Percentiles rank a stretch among this genome's conserved stretches.
These are phyloP conservation scores for Dasypolia templi DNA, from an alignment of 2,888 invertebrate genomes.

Conservation along the genomic window DNA sequence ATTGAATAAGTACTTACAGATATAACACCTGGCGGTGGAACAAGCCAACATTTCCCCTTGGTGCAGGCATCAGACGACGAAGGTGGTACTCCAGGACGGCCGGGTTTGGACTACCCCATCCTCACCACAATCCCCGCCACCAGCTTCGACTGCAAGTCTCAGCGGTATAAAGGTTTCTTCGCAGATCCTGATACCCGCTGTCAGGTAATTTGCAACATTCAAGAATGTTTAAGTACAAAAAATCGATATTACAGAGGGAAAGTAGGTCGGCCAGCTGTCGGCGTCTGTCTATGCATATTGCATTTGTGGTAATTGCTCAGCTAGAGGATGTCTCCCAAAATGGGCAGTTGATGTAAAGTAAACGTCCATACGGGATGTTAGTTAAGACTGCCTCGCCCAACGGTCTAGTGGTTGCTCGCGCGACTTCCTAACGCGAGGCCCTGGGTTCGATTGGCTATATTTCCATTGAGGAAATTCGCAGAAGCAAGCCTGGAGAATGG, in stretches of 20 bases:
- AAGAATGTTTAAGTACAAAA: constrained; percentile 61
- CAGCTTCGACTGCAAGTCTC: constrained; percentile 94
- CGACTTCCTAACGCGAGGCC: neutral
- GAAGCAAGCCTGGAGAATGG: neutral
- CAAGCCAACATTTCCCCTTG: constrained; percentile 84
- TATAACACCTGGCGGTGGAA: constrained; percentile 72
- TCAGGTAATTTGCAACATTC: constrained; percentile 88
- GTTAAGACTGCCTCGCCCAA: neutral
- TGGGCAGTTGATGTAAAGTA: constrained; percentile 46
- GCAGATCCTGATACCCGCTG: constrained; percentile 96
- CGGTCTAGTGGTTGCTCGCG: neutral
- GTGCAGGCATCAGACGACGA: constrained; percentile 87
- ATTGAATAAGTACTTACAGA: constrained; percentile 69
- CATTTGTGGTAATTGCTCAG: constrained; percentile 65
- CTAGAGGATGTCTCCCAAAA: constrained; percentile 65
- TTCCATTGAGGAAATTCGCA: neutral
- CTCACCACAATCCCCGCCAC: constrained; percentile 94
- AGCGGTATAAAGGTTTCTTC: constrained; percentile 97
- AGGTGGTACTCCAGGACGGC: constrained; percentile 91
- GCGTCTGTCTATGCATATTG: constrained; percentile 59
- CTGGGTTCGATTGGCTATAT: neutral
- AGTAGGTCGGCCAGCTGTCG: constrained; percentile 67
- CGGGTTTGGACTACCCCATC: constrained; percentile 95
- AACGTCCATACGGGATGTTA: constrained; percentile 29
- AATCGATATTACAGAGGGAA: constrained; percentile 57